phyloP scores from a whole-genome alignment of 2,888 invertebrate genomes.

The Eupithecia abbreviata region DNA sequence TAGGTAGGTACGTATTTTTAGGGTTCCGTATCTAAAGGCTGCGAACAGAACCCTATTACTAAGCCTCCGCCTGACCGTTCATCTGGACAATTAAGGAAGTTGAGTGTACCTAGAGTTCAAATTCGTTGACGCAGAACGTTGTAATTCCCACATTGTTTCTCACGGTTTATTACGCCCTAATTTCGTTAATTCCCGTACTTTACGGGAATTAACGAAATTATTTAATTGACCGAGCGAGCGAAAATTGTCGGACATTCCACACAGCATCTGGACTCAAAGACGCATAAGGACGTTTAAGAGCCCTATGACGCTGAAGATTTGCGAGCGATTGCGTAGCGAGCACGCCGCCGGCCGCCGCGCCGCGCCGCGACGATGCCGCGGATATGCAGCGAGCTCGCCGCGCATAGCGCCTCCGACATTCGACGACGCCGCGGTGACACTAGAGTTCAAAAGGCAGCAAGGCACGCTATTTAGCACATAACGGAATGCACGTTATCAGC shows the following conservation, averaged over 20 bases:
- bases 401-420: no score
- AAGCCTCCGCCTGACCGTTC: neutral
- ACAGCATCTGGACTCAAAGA: neutral
- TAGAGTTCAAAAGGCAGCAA: no score
- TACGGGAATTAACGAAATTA: neutral
- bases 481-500: no score
- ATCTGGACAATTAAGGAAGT: neutral
- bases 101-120: neutral
- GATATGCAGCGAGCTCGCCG: no score
- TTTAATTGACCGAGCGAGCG: neutral
- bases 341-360: no score
- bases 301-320: no score
- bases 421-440: no score
- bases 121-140: neutral
- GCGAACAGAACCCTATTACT: neutral
- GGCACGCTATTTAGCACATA: no score
- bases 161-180: neutral
- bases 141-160: neutral
- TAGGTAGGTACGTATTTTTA: neutral
- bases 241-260: neutral
- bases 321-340: no score
- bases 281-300: no score
- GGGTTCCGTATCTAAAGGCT: slow-evolving; percentile 5
- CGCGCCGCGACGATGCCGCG: no score
- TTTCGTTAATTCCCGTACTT: no score